phyloP scores from a whole-genome alignment of 2,797 vertebrate genomes.

The Tinamus major region DNA sequence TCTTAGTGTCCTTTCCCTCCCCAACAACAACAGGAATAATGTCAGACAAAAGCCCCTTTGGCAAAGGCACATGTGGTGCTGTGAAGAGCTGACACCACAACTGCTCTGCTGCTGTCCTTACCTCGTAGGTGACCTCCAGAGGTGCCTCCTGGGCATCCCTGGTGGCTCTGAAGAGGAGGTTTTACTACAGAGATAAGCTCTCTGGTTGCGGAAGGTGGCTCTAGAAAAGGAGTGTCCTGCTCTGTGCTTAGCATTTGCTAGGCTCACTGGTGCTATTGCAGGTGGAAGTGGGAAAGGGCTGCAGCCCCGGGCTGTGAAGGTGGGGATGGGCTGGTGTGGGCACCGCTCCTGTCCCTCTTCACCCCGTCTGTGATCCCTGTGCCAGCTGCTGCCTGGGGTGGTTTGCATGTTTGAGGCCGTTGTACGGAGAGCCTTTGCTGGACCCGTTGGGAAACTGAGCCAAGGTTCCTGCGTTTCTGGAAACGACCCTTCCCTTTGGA shows the following conservation, averaged over 20 bases:
- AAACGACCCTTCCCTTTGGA: neutral
- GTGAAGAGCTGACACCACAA: accelerated
- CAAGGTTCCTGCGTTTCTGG: neutral
- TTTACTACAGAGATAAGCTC: neutral
- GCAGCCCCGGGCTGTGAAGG: too few relatives aligned
- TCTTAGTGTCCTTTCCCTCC: neutral
- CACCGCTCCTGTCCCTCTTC: too few relatives aligned
- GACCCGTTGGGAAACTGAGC: neutral
- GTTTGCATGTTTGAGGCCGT: too few relatives aligned
- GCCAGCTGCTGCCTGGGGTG: too few relatives aligned
- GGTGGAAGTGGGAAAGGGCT: too few relatives aligned
- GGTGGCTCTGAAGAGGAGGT: neutral
- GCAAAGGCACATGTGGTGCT: neutral
- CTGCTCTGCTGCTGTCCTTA: accelerated
- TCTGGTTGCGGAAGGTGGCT: neutral
- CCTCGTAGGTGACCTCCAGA: neutral
- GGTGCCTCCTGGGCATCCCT: neutral
- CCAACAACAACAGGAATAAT: neutral
- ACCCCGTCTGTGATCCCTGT: too few relatives aligned
- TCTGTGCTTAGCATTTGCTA: too few relatives aligned
- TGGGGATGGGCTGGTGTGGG: too few relatives aligned
- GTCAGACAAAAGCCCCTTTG: neutral
- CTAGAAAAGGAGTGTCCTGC: neutral
- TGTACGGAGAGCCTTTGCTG: neutral
- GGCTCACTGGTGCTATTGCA: too few relatives aligned